These are phyloP conservation scores for Ephialtes manifestator DNA, from an alignment of 2,888 invertebrate species.

Conservation along the genomic window DNA sequence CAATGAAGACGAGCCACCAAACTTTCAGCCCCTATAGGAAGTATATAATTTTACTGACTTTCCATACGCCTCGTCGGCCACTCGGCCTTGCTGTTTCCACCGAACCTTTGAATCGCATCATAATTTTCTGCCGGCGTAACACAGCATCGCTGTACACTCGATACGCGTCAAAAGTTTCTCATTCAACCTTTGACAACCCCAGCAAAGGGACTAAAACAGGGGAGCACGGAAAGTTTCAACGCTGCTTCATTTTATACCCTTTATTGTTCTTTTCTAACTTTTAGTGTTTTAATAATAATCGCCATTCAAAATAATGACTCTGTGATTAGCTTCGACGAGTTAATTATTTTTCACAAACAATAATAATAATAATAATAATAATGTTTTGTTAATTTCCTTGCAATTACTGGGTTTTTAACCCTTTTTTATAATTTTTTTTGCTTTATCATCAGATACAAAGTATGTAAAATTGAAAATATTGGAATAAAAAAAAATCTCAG, in stretches of 20 bases:
- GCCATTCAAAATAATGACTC: neutral
- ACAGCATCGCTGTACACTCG: conserved; percentile 53
- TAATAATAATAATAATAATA: neutral
- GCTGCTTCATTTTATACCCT: conserved; percentile 23
- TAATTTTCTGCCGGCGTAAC: conserved; percentile 57
- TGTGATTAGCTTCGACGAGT: neutral
- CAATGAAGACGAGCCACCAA: conserved; percentile 53
- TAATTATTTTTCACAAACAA: neutral
- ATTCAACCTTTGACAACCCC: conserved; percentile 36
- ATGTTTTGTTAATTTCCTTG: neutral
- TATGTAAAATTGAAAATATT: too few relatives aligned
- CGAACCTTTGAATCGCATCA: conserved; percentile 50
- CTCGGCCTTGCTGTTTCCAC: neutral
- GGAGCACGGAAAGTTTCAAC: conserved; percentile 23
- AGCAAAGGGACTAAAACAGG: conserved; percentile 15
- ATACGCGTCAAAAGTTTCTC: conserved; percentile 62
- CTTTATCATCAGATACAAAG: too few relatives aligned
- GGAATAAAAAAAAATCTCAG: too few relatives aligned
- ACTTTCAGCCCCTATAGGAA: conserved; percentile 51
- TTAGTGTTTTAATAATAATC: conserved; percentile 32
- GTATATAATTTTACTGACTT: conserved; percentile 61
- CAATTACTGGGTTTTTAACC: neutral
- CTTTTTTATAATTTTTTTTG: neutral
- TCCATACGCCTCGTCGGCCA: neutral
- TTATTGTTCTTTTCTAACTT: conserved; percentile 38